Evolutionary conservation across 2,113 vertebrate genomes (phyloP).

Genomic region (Thamnaconus septentrionalis): DNA sequence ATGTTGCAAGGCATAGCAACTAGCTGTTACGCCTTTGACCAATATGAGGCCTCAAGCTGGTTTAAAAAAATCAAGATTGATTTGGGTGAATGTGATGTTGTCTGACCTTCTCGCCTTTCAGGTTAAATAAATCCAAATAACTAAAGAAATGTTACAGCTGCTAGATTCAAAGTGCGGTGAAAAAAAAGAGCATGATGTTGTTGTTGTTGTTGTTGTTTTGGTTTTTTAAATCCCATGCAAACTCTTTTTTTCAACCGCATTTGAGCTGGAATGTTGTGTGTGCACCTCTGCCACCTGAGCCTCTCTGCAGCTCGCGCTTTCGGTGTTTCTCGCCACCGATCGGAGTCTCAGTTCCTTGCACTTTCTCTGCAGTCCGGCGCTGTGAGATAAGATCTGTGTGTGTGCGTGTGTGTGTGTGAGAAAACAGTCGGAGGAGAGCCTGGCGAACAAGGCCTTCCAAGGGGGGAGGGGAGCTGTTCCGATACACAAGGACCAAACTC

Average conservation of each 20-base stretch:
- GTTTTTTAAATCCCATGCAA: background rate
- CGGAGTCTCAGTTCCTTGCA: slow-evolving; percentile 46
- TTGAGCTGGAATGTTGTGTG: too few relatives aligned
- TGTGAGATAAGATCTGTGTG: slow-evolving; percentile 55
- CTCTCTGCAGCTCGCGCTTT: slow-evolving; percentile 27
- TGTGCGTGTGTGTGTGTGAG: slow-evolving; percentile 6
- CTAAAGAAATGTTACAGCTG: too few relatives aligned
- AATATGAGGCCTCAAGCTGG: too few relatives aligned
- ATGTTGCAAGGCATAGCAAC: too few relatives aligned
- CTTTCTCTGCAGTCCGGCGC: slow-evolving; percentile 37
- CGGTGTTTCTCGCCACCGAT: slow-evolving; percentile 35
- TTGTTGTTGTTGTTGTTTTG: background rate
- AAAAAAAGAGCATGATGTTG: background rate
- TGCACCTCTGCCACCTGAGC: slow-evolving; percentile 2
- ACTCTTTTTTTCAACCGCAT: slow-evolving; percentile 3
- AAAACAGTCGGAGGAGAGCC: slow-evolving; percentile 49
- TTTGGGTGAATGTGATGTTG: too few relatives aligned
- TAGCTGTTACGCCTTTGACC: too few relatives aligned
- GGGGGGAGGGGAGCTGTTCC: slow-evolving; percentile 45
- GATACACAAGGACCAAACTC: slow-evolving; percentile 32
- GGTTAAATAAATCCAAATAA: too few relatives aligned
- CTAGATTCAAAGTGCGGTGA: too few relatives aligned
- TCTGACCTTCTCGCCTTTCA: too few relatives aligned
- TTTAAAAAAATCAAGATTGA: too few relatives aligned
- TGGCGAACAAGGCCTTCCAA: slow-evolving; percentile 26